phyloP scores from a whole-genome alignment of 2,113 vertebrate species.

The Penelope pileata region DNA sequence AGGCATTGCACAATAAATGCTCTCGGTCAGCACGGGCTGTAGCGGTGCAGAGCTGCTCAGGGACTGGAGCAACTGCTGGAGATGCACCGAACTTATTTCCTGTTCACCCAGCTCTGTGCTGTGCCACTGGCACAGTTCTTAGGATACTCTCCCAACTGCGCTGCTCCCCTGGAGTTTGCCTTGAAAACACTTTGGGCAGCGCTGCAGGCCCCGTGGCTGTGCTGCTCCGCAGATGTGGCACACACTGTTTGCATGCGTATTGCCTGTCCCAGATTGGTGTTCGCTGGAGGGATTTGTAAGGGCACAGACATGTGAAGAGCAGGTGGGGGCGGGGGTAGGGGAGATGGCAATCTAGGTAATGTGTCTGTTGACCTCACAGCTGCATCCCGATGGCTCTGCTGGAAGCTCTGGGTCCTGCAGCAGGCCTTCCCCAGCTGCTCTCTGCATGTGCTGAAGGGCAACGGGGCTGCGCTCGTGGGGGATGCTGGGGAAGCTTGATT shows the following conservation, averaged over 20 bases:
- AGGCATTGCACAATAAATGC: too few relatives aligned
- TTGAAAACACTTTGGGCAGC: background rate
- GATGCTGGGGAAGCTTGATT: background rate
- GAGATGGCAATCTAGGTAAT: rapidly evolving
- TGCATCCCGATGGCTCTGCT: background rate
- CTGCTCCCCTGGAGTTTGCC: background rate
- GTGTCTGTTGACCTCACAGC: rapidly evolving
- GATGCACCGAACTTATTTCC: rapidly evolving
- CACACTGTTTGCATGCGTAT: background rate
- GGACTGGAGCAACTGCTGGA: too few relatives aligned
- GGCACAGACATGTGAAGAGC: rapidly evolving
- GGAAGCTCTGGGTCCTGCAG: background rate
- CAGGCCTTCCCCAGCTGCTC: background rate
- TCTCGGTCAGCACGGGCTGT: too few relatives aligned
- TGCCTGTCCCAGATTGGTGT: rapidly evolving
- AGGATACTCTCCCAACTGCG: rapidly evolving
- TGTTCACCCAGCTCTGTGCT: rapidly evolving
- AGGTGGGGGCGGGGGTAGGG: background rate
- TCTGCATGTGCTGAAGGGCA: background rate
- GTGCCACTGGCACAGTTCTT: too few relatives aligned
- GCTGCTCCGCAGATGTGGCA: background rate
- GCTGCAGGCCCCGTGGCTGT: background rate
- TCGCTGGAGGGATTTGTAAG: background rate
- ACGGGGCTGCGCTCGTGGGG: rapidly evolving
- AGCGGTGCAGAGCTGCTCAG: too few relatives aligned